A percentile compares a stretch with the other conserved stretches of the same genome.
Conservation (phyloP, 2,113 vertebrate genomes). For the Centropus unirufus region DNA sequence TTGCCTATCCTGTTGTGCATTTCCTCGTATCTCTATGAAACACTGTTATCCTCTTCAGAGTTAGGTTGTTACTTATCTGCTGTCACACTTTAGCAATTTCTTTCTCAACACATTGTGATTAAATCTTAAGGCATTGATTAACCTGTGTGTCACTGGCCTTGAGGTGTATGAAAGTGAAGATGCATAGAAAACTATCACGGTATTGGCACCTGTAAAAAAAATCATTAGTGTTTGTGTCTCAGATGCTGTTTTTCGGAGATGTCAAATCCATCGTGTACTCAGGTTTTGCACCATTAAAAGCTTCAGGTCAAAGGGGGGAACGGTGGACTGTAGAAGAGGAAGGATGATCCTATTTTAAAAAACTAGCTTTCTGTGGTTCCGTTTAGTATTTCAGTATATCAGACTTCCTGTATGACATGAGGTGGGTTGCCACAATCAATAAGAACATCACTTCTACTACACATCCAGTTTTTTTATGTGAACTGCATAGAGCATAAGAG, state of each 20-base stretch:
- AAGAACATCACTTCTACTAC: not conserved
- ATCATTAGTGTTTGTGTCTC: not conserved
- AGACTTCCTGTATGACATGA: not conserved
- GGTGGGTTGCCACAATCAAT: not conserved
- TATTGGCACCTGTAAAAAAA: not conserved
- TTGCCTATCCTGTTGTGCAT: not conserved
- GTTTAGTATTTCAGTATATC: not conserved
- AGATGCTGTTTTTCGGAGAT: not conserved
- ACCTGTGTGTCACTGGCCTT: not conserved
- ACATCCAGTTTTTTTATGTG: not conserved
- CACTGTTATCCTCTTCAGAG: not conserved
- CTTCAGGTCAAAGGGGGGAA: not conserved
- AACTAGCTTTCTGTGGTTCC: not conserved
- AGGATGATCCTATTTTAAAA: not conserved
- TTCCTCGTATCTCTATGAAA: not conserved
- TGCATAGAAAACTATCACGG: not conserved
- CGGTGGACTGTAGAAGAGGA: fast-evolving
- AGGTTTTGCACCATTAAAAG: not conserved
- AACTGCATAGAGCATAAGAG: not conserved
- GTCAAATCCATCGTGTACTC: not conserved
- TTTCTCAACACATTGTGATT: slow-evolving; percentile 31
- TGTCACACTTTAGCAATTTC: not conserved
- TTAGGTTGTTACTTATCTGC: not conserved
- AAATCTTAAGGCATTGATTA: slow-evolving; percentile 9
- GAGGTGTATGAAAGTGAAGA: not conserved